phyloP scores from a whole-genome alignment of 1,140 invertebrate species.

The Babylonia areolata region DNA sequence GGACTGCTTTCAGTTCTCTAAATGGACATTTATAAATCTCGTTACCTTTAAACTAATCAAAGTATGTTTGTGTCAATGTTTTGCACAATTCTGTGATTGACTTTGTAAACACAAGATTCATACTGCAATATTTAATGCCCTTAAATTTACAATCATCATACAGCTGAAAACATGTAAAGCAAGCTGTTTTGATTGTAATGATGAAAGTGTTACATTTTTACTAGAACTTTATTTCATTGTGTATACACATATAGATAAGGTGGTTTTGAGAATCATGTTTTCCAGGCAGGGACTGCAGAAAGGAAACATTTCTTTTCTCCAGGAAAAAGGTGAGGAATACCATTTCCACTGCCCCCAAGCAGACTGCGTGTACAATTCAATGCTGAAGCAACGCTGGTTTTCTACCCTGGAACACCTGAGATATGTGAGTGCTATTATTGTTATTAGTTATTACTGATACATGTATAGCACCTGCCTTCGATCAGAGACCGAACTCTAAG shows the following conservation, averaged over 20 bases:
- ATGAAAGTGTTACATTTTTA: no score
- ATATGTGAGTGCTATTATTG: not conserved
- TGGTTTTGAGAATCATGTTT: not conserved
- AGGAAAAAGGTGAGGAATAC: not conserved
- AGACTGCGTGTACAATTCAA: not conserved
- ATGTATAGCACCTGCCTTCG: no score
- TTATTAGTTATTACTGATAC: no score
- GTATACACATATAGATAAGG: not conserved
- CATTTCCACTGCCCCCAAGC: slow-evolving; percentile 1
- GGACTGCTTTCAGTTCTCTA: not conserved
- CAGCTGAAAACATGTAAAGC: no score
- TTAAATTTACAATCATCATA: no score
- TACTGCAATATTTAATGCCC: no score
- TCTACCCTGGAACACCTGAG: not conserved
- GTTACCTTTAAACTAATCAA: not conserved
- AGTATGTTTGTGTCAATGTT: not conserved
- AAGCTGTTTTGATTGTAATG: no score
- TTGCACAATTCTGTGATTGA: no score
- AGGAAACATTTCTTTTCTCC: no score
- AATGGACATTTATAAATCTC: not conserved
- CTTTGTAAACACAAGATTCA: no score
- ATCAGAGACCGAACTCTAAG: not conserved
- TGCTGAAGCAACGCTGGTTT: not conserved
- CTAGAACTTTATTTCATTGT: no score
- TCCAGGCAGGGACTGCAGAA: not conserved